A percentile compares a stretch with the other conserved stretches of the same genome.
Conservation (phyloP, 2,888 invertebrate genomes). For the Tetanocera ferruginea region DNA sequence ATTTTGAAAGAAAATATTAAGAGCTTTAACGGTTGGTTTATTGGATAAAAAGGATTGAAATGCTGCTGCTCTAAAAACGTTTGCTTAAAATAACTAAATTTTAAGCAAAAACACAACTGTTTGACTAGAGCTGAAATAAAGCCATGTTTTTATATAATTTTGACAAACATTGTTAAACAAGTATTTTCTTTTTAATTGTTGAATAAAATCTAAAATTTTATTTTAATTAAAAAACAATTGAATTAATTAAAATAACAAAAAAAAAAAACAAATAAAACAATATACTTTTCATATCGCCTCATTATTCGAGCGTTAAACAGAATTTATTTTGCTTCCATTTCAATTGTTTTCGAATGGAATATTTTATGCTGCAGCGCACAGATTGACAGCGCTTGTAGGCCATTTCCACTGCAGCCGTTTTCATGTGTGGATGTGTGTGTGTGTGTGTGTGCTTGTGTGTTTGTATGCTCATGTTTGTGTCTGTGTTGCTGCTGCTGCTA, state of each 20-base stretch:
- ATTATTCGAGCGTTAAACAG: conserved; percentile 48
- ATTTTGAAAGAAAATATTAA: conserved; percentile 29
- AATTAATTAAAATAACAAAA: background rate
- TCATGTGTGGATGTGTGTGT: background rate
- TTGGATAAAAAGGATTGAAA: background rate
- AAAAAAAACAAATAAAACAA: background rate
- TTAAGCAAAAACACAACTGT: background rate
- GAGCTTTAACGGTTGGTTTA: background rate
- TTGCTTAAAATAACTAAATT: background rate
- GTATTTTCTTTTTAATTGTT: background rate
- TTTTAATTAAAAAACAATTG: background rate
- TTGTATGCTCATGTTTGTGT: background rate
- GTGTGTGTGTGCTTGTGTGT: background rate
- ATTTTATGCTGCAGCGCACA: conserved; percentile 40
- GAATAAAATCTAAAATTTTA: background rate
- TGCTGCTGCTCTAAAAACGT: background rate
- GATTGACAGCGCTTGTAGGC: background rate
- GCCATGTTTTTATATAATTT: background rate
- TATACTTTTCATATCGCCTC: background rate
- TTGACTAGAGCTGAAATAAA: background rate
- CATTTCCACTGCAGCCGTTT: background rate
- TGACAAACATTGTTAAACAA: background rate
- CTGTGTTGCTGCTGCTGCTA: background rate
- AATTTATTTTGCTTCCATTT: conserved; percentile 44
- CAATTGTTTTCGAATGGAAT: conserved; percentile 46